These are phyloP conservation scores for Hemithea aestivaria DNA, from an alignment of 2,888 invertebrate genomes.

Conservation along the genomic window DNA sequence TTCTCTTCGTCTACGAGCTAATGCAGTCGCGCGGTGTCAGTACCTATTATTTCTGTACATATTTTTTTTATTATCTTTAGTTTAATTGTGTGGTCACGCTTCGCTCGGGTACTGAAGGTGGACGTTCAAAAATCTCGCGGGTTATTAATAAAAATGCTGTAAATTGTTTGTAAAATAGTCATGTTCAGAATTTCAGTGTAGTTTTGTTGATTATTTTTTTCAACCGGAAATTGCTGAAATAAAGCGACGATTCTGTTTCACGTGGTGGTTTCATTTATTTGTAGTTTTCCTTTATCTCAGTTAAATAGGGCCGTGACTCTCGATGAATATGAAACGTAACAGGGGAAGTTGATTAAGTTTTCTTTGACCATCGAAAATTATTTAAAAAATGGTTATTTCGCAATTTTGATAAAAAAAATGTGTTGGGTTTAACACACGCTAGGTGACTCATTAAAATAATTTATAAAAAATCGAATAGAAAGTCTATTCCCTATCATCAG, in stretches of 20 bases:
- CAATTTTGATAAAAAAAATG: no score
- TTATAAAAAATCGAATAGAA: no score
- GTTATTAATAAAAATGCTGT: conserved; percentile 58
- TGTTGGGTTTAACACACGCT: no score
- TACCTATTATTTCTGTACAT: conserved; percentile 55
- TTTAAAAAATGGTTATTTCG: no score
- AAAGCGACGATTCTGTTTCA: conserved; percentile 77
- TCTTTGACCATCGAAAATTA: no score
- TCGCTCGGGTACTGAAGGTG: conserved; percentile 35
- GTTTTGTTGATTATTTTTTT: conserved; percentile 75
- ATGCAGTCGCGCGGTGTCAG: conserved; percentile 34
- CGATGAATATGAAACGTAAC: no score
- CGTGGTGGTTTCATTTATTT: conserved; percentile 61
- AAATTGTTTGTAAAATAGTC: conserved; percentile 77
- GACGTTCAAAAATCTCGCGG: conserved; percentile 40
- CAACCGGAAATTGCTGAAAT: conserved; percentile 73
- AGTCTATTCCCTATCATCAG: no score
- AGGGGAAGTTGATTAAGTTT: no score
- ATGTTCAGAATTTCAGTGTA: conserved; percentile 74
- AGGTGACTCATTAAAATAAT: no score
- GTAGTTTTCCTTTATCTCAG: conserved; percentile 3
- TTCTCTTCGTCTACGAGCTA: conserved; percentile 39
- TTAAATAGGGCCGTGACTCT: no score
- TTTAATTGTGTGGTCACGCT: conserved; percentile 30
- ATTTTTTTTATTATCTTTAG: conserved; percentile 45